A percentile compares a stretch with the other conserved stretches of the same genome.
Conservation (phyloP, 2,888 invertebrate species). For the Melinaea marsaeus region DNA sequence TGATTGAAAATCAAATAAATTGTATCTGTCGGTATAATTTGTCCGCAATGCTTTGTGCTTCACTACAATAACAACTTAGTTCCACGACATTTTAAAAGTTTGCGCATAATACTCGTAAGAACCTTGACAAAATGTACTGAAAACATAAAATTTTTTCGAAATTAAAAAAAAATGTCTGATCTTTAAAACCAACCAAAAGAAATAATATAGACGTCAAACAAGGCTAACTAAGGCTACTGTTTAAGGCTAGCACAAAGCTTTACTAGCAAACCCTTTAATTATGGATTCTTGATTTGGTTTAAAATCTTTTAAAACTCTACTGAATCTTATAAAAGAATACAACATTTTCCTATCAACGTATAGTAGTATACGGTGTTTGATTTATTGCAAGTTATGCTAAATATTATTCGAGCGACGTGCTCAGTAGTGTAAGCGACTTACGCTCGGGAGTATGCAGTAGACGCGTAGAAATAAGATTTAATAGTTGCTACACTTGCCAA, state of each 20-base stretch:
- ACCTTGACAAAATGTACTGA: no score
- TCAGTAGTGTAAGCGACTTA: slow-evolving; percentile 20
- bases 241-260: no score
- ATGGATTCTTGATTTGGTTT: no score
- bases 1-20: background rate
- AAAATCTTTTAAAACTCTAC: no score
- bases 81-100: background rate
- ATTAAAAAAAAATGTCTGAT: no score
- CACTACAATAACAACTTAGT: background rate
- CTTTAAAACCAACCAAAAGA: no score
- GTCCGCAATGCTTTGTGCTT: slow-evolving; percentile 2
- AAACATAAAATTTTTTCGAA: no score
- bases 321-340: background rate
- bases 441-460: slow-evolving; percentile 18
- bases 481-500: slow-evolving; percentile 50
- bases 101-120: no score
- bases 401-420: slow-evolving; percentile 5
- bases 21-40: slow-evolving; percentile 3
- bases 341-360: background rate
- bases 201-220: no score
- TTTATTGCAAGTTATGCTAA: slow-evolving; percentile 9
- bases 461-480: slow-evolving; percentile 53
- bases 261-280: no score
- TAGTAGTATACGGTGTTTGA: background rate
- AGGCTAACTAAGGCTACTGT: no score